A percentile compares a stretch with the other conserved stretches of the same genome.
These are phyloP conservation scores for Gymnothorax javanicus DNA, from an alignment of 2,797 vertebrate genomes.

Conservation along the genomic window DNA sequence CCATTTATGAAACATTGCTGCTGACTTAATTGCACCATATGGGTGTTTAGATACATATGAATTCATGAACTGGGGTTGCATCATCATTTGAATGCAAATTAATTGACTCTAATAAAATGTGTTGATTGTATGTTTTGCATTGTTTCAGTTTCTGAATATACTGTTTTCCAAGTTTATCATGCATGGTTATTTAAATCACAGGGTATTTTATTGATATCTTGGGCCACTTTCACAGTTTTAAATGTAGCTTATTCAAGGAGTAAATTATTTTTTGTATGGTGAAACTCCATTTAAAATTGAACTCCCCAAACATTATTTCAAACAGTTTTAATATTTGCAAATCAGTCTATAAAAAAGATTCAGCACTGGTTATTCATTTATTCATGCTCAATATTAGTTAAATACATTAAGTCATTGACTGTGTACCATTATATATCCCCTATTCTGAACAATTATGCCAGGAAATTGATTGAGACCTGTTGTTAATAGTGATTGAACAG, in stretches of 20 bases:
- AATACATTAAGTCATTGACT: not conserved
- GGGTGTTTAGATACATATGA: not conserved
- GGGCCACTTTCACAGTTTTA: not conserved
- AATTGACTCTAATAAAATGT: not conserved
- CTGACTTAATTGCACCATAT: not conserved
- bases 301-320: not conserved
- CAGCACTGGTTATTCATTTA: not conserved
- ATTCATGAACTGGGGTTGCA: not conserved
- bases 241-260: not conserved
- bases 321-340: not conserved
- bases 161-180: not conserved
- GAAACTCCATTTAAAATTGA: not conserved
- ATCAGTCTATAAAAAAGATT: not conserved
- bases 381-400: not conserved
- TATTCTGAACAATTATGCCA: not conserved
- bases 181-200: not conserved
- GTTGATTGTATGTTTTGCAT: not conserved
- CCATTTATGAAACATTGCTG: slow-evolving; percentile 7
- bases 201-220: slow-evolving; percentile 15
- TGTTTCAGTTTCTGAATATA: not conserved
- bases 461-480: not conserved
- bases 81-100: not conserved
- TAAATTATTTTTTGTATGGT: not conserved
- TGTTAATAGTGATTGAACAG: not conserved
- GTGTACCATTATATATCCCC: not conserved